Evolutionary conservation across 2,888 invertebrate genomes (phyloP), one percentile per base, ranked within the genome.

Genomic region (Macaria liturata): DNA sequence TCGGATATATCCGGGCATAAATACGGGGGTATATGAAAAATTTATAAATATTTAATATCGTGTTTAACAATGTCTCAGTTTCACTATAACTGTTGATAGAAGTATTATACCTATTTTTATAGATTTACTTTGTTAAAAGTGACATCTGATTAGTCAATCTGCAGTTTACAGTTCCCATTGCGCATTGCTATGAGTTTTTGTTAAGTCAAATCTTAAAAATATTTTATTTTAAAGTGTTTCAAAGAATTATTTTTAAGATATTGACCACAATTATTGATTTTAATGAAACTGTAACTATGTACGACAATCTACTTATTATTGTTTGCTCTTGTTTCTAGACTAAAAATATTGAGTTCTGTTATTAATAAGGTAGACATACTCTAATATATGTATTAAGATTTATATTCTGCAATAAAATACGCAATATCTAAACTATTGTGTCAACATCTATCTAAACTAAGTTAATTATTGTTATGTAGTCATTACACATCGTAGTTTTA

Each of bases 371-470:
- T 67, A 72, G 34, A 44, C 37, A 50, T 43, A 46, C 68, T 68
- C 72, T 75, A 75, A 67, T 66, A 51, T 51, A 37, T 7, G 5
- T 71, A 74, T 81, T 84, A 83, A 83, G 81, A 83, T 70, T 69
- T 78, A 83, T 87, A 87, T 78, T 78, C 71, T 78, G 74, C 80
- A 78, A 75, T 81, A 81, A 67, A 58, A 54, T 70, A 71, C 67
- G 66, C 71, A 74, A 69, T 73, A 74, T 75, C 74, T 79, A 68
- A 62, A 59, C 78, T 85, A 82, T 77, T 81, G 76, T 78, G 76
- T 78, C 82, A 90, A 89, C 86, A 78, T 84, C 83, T 84, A 86
- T 80, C 84, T 88, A 85, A 79, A 45, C 55, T 61, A 53, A 57
- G 59, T 49, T 37, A 54, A 54, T 62, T 64, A 64, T 65, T 68